Evolutionary conservation across 2,888 invertebrate genomes (phyloP).

Genomic region (Desoria tigrina): DNA sequence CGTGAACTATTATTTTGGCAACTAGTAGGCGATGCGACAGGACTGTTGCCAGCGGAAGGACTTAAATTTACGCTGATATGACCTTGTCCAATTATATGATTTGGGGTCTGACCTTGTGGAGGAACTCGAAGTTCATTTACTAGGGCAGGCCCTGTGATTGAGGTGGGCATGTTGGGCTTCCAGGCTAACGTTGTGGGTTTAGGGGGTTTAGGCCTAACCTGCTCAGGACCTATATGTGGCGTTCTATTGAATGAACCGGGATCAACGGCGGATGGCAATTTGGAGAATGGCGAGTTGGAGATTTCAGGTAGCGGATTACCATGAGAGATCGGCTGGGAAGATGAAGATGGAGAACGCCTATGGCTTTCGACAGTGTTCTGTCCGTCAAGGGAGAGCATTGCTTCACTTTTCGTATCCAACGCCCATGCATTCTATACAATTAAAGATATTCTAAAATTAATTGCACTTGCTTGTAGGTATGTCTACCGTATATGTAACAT

Average conservation of each 20-base stretch:
- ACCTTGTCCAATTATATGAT: conserved; percentile 25
- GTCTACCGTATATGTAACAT: neutral
- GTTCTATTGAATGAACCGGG: neutral
- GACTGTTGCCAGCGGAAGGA: conserved; percentile 3
- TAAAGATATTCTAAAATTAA: conserved; percentile 11
- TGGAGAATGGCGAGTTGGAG: neutral
- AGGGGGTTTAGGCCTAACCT: neutral
- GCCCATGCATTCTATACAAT: conserved; percentile 51
- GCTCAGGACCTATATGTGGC: neutral
- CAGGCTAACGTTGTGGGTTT: conserved; percentile 10
- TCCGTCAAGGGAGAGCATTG: conserved; percentile 34
- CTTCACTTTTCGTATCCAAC: conserved; percentile 49
- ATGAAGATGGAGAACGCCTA: neutral
- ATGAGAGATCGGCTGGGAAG: neutral
- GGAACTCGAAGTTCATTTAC: neutral
- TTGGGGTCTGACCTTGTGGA: conserved; percentile 19
- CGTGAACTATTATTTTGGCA: conserved; percentile 24
- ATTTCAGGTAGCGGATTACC: neutral
- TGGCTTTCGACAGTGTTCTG: neutral
- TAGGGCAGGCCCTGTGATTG: conserved; percentile 2
- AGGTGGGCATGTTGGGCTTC: neutral
- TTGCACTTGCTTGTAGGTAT: neutral
- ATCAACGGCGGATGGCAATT: neutral
- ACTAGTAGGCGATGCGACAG: conserved; percentile 26
- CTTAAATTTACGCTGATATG: conserved; percentile 26